Evolutionary conservation across 2,888 invertebrate species (phyloP).

Genomic region (Exocentrus adspersus): DNA sequence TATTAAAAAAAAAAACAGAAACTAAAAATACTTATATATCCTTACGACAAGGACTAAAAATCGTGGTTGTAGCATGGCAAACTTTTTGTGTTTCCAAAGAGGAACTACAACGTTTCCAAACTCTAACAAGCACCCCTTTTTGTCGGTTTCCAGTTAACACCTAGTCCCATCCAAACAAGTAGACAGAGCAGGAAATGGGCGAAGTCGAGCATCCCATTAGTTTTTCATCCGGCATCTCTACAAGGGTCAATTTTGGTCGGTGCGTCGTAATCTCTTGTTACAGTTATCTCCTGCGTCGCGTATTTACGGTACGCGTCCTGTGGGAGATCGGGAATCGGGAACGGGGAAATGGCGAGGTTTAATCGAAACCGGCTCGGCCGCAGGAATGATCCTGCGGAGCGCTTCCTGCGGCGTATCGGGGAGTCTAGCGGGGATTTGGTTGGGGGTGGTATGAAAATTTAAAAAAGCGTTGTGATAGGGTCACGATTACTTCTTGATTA

Average conservation of each 20-base stretch:
- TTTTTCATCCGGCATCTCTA: constrained; percentile 11
- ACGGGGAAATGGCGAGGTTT: constrained; percentile 13
- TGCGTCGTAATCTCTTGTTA: constrained; percentile 21
- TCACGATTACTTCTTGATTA: too few relatives aligned
- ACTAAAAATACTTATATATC: too few relatives aligned
- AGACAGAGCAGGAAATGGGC: neutral
- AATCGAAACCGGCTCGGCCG: constrained; percentile 11
- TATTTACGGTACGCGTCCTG: constrained; percentile 16
- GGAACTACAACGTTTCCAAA: neutral
- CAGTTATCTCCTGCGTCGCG: constrained; percentile 16
- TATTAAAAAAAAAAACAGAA: too few relatives aligned
- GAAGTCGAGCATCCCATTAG: constrained; percentile 13
- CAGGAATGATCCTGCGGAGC: neutral
- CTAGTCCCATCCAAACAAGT: neutral
- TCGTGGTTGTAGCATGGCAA: too few relatives aligned
- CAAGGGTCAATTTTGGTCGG: constrained; percentile 12
- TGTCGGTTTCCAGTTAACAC: neutral
- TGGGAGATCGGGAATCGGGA: constrained; percentile 18
- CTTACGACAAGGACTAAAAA: too few relatives aligned
- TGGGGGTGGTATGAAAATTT: neutral
- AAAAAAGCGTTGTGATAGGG: neutral
- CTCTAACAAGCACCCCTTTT: neutral
- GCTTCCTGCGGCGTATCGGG: neutral
- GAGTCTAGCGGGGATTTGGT: neutral
- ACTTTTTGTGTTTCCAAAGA: too few relatives aligned